Base-by-base conservation (phyloP, 1,140 invertebrate species). In the Zeugodacus cucurbitae region DNA sequence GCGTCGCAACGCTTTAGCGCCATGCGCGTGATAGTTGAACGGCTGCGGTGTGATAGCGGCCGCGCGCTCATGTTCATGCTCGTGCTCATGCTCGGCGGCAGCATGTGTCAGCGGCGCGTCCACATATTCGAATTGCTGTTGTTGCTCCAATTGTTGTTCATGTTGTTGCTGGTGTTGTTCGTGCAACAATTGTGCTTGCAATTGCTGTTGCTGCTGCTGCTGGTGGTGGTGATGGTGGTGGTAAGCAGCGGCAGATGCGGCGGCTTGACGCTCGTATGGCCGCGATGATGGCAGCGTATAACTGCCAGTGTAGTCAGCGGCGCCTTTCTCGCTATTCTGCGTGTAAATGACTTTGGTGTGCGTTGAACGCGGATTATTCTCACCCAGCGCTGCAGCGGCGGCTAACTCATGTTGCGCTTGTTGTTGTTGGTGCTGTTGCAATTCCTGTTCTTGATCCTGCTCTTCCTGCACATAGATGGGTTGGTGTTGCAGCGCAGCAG, bases 291-390 rank as follows among this genome's bases (percentile, higher is more conserved):
- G 90, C 34, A 90, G 48, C 0, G 86, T 57, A 44, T 90, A 91
- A 85, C 70, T 86, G 41, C 89, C 78, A 0, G 89, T 59, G 58
- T 91, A 90, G 64, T 90, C 89, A 14, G 88, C 74, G 8, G 26
- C 54, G 22, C 64, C 88, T 37, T 87, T 37, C n/a, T 90, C 89
- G 14, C 32, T 87, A n/a, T 90, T 91, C 0, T 90, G 48, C 22
- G 92, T 93, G 78, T 92, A 93, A 48, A 92, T 90, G 41, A 93
- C 92, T 87, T 93, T 93, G 26, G 93, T 93, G 89, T 93, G 93
- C 3, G 91, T 93, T 88, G 90, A 74, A 22, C 92, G 89, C 0
- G 93, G 93, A 90, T 91, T 92, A 87, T 93, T 93, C 87, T 93
- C 93, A 1, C 90, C 91, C 2, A 91, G 67, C 22, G 91, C 88